Evolutionary conservation across 2,888 invertebrate genomes (phyloP).

Genomic region (Nomada goodeniana): DNA sequence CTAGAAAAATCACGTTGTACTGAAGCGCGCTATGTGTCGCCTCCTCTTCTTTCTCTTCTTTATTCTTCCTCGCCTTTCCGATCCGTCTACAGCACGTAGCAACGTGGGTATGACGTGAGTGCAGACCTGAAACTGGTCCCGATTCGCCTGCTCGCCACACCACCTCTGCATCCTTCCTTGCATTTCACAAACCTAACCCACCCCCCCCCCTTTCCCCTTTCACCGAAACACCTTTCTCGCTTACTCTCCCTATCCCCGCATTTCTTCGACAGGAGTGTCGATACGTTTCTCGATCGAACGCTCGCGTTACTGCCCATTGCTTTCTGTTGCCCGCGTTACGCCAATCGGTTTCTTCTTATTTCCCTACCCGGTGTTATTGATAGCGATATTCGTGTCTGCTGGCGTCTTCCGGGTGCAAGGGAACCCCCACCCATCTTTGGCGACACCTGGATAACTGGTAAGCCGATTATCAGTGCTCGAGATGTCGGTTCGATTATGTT

Average conservation of each 20-base stretch:
- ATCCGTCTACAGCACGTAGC: slow-evolving; percentile 64
- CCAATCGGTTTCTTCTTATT: slow-evolving; percentile 6
- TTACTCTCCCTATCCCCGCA: slow-evolving; percentile 49
- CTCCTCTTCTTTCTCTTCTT: slow-evolving; percentile 16
- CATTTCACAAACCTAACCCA: slow-evolving; percentile 76
- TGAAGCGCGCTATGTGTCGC: not conserved
- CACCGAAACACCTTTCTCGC: slow-evolving; percentile 75
- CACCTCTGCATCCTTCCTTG: slow-evolving; percentile 74
- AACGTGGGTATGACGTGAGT: slow-evolving; percentile 72
- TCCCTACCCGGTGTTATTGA: slow-evolving; percentile 10
- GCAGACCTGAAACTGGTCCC: slow-evolving; percentile 79
- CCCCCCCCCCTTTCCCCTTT: slow-evolving; percentile 74
- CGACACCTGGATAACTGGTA: not conserved
- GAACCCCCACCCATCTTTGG: not conserved
- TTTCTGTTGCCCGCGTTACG: slow-evolving; percentile 35
- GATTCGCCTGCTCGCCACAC: slow-evolving; percentile 78
- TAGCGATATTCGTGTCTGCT: slow-evolving; percentile 18
- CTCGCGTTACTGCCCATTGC: not conserved
- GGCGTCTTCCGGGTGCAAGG: slow-evolving; percentile 24
- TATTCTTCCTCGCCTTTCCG: slow-evolving; percentile 25
- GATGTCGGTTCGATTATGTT: too few relatives aligned
- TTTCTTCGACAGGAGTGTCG: slow-evolving; percentile 44
- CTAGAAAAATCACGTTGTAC: not conserved
- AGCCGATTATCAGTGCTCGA: not conserved
- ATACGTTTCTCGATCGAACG: slow-evolving; percentile 5